A percentile compares a stretch with the other conserved stretches of the same genome.
Evolutionary conservation across 35 echinoderm and acorn worm genomes (phyloP).

Genomic region (Apostichopus japonicus): DNA sequence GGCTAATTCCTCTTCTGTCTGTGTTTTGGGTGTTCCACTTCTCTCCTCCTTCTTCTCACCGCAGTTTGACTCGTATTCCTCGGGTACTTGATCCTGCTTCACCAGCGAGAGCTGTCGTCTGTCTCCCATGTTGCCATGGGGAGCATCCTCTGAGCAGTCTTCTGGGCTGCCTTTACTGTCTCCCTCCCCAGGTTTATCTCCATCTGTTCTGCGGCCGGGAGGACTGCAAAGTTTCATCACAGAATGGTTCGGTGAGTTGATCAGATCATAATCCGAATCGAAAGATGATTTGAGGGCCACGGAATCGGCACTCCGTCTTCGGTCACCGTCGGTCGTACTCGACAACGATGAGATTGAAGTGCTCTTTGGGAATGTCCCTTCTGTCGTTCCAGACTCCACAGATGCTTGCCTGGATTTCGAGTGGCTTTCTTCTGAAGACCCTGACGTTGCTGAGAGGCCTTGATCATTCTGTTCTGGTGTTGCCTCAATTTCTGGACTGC

Average conservation of each 20-base stretch:
- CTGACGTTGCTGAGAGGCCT: neutral
- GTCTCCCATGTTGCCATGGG: neutral
- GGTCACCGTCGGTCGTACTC: constrained; percentile 79
- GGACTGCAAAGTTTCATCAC: neutral
- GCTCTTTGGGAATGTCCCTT: constrained; percentile 86
- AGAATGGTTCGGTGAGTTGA: constrained; percentile 22
- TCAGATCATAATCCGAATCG: constrained; percentile 33
- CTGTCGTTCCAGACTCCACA: constrained; percentile 83
- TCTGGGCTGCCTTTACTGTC: neutral
- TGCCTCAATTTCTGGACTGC: constrained; percentile 36
- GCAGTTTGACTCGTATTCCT: neutral
- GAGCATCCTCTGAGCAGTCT: neutral
- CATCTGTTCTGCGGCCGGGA: neutral
- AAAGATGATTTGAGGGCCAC: constrained; percentile 54
- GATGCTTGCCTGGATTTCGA: constrained; percentile 77
- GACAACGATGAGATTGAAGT: constrained; percentile 85
- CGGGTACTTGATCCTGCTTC: constrained; percentile 39
- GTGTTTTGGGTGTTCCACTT: constrained; percentile 14
- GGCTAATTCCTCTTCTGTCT: constrained; percentile 11
- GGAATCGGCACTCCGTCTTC: constrained; percentile 51
- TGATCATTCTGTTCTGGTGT: constrained; percentile 9
- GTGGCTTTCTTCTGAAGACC: constrained; percentile 55
- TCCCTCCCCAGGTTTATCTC: neutral
- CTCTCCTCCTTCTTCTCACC: constrained; percentile 16
- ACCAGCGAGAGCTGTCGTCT: constrained; percentile 51